These are phyloP conservation scores for Microcebus tavaratra DNA, from an alignment of 2,113 vertebrate genomes.

Conservation along the genomic window DNA sequence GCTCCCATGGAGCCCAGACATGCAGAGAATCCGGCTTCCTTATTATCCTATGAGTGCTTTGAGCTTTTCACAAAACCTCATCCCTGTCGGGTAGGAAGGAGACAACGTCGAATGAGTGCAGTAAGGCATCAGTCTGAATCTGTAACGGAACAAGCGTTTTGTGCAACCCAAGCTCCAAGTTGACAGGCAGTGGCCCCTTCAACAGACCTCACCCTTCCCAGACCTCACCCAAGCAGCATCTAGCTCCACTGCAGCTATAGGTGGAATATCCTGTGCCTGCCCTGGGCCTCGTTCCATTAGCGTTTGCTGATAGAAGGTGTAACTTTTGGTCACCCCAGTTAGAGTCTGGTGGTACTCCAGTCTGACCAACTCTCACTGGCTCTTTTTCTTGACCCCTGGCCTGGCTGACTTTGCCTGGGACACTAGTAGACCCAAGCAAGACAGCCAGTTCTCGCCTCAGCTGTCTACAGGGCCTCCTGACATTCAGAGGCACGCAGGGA, in stretches of 20 bases:
- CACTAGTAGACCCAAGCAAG: no score
- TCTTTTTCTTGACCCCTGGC: not conserved
- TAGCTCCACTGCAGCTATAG: no score
- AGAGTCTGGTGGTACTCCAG: not conserved
- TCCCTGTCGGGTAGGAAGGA: not conserved
- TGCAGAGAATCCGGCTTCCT: not conserved
- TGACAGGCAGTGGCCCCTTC: not conserved
- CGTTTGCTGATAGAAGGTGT: not conserved
- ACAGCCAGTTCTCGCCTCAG: not conserved
- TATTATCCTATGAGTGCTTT: no score
- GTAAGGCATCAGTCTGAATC: not conserved
- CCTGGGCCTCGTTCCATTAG: no score
- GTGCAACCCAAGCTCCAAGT: accelerated
- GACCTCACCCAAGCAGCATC: not conserved
- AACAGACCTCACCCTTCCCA: no score
- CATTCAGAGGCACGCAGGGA: not conserved
- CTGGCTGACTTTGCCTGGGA: not conserved
- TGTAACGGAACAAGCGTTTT: not conserved
- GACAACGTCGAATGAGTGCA: accelerated
- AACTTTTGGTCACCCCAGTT: not conserved
- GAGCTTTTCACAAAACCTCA: not conserved
- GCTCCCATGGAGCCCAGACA: accelerated
- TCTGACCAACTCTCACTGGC: not conserved
- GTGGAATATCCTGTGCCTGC: no score
- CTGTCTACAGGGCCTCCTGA: not conserved